These are phyloP conservation scores for Keiferia lycopersicella DNA, from an alignment of 2,888 invertebrate species.

Conservation along the genomic window DNA sequence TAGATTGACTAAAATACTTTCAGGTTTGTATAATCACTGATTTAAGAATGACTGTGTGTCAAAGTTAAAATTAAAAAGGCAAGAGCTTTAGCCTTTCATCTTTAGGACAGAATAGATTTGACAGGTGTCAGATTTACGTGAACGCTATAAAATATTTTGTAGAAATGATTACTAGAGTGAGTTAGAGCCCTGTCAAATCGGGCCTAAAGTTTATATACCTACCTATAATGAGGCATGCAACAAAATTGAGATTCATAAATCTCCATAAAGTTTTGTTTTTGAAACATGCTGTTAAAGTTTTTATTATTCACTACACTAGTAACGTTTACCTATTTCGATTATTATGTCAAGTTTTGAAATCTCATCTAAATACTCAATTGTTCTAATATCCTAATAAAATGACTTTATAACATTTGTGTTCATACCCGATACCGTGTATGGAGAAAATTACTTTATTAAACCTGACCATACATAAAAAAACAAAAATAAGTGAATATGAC, in stretches of 20 bases:
- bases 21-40: constrained; percentile 15
- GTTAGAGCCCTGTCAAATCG: too few relatives aligned
- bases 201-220: constrained; percentile 3
- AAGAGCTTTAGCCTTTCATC: constrained; percentile 41
- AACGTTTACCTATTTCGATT: constrained; percentile 22
- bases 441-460: neutral
- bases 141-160: too few relatives aligned
- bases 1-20: neutral
- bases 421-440: constrained; percentile 63
- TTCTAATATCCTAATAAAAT: constrained; percentile 46
- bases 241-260: constrained; percentile 25
- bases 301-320: constrained; percentile 32
- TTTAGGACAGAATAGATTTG: constrained; percentile 26
- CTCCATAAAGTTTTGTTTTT: constrained; percentile 28
- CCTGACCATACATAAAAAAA: neutral
- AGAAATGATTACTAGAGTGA: too few relatives aligned
- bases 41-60: constrained; percentile 5
- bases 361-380: constrained; percentile 40
- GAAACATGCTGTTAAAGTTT: constrained; percentile 62
- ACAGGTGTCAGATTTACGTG: too few relatives aligned
- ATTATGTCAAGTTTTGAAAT: constrained; percentile 33
- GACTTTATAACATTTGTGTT: constrained; percentile 47
- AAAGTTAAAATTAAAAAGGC: constrained; percentile 35
- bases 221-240: constrained; percentile 37
- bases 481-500: neutral